phyloP scores from a whole-genome alignment of 2,888 invertebrate species.

The Brachynemurus nebulosus region DNA sequence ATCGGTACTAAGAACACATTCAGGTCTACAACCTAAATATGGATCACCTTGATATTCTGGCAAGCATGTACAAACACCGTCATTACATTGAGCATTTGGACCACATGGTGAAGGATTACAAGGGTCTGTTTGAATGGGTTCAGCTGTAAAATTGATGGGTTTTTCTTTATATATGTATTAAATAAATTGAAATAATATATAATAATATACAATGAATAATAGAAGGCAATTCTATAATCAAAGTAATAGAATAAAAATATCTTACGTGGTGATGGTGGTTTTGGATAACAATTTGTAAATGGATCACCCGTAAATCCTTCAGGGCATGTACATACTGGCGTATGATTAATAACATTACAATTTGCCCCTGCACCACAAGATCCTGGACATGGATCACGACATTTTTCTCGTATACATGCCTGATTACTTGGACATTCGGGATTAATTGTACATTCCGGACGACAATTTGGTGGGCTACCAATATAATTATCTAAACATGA shows the following conservation, averaged over 20 bases:
- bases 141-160: slow-evolving; percentile 1
- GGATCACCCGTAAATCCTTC: slow-evolving; percentile 61
- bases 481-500: slow-evolving; percentile 52
- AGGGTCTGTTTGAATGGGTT: slow-evolving; percentile 31
- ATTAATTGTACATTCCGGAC: slow-evolving; percentile 61
- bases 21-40: slow-evolving; percentile 41
- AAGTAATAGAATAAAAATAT: no score
- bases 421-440: slow-evolving; percentile 54
- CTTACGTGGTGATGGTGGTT: slow-evolving; percentile 40
- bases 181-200: neutral
- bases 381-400: slow-evolving; percentile 60
- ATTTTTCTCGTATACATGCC: slow-evolving; percentile 58
- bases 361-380: slow-evolving; percentile 57
- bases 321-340: slow-evolving; percentile 59
- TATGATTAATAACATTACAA: slow-evolving; percentile 58
- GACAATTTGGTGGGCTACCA: slow-evolving; percentile 60
- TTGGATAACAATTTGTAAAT: slow-evolving; percentile 45
- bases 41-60: slow-evolving; percentile 30
- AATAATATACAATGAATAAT: no score
- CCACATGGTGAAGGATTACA: slow-evolving; percentile 49
- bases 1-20: slow-evolving; percentile 51
- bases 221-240: no score
- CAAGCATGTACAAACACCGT: slow-evolving; percentile 22
- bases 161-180: neutral
- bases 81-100: slow-evolving; percentile 39